Conservation (phyloP, 2,888 invertebrate genomes). For the Aelia acuminata region DNA sequence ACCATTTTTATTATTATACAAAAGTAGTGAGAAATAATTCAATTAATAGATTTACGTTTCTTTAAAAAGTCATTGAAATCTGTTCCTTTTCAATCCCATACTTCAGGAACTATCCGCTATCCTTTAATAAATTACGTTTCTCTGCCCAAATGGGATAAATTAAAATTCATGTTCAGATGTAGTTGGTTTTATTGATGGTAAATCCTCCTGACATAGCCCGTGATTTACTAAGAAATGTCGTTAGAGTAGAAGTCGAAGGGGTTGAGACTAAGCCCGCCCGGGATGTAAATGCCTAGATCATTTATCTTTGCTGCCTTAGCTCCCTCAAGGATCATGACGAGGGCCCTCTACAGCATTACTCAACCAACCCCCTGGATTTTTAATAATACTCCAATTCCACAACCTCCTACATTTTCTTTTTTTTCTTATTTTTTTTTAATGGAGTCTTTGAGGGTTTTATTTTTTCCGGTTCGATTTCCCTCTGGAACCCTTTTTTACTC, state of each 20-base stretch:
- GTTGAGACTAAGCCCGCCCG: not conserved
- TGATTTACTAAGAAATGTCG: constrained; percentile 30
- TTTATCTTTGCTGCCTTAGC: constrained; percentile 20
- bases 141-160: not conserved
- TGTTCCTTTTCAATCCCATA: not conserved
- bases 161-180: not conserved
- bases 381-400: not conserved
- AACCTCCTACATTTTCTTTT: not conserved
- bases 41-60: too few species aligned
- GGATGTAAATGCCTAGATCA: constrained; percentile 15
- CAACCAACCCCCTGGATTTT: constrained; percentile 24
- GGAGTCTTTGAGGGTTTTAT: not conserved
- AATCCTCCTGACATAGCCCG: not conserved
- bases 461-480: not conserved
- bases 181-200: not conserved
- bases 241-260: not conserved
- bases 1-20: too few species aligned
- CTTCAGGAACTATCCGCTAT: not conserved
- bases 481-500: not conserved
- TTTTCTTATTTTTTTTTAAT: not conserved
- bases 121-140: not conserved
- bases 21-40: too few species aligned
- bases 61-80: not conserved
- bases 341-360: not conserved
- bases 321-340: not conserved